phyloP scores from a whole-genome alignment of 1,140 invertebrate genomes.

The Drosophila saltans region DNA sequence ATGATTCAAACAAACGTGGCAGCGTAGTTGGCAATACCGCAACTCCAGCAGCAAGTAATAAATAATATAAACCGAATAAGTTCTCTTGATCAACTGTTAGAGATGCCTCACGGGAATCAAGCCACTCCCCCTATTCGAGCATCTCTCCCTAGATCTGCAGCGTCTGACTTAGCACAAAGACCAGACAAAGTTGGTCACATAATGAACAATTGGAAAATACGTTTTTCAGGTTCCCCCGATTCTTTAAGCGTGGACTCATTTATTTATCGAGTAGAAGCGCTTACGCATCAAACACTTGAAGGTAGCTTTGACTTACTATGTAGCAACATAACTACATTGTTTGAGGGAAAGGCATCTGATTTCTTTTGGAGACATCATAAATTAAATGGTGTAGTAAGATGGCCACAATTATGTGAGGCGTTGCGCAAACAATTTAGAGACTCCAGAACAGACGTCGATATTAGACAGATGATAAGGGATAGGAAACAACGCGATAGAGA shows the following conservation, averaged over 20 bases:
- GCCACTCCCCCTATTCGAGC: neutral
- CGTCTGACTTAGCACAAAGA: neutral
- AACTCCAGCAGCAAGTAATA: neutral
- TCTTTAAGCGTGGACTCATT: neutral
- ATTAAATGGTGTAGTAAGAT: no score
- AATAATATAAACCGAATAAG: neutral
- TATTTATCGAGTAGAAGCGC: neutral
- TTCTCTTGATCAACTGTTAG: neutral
- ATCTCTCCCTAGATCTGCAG: neutral
- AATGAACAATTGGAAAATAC: conserved; percentile 5
- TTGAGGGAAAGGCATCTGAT: no score
- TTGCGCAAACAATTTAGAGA: no score
- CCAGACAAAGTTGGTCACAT: neutral
- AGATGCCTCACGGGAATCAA: neutral
- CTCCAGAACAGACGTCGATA: no score
- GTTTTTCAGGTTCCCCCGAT: neutral
- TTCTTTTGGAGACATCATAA: no score
- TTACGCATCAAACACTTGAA: neutral
- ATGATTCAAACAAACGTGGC: neutral
- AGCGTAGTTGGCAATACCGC: neutral
- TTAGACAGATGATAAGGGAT: no score
- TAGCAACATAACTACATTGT: neutral
- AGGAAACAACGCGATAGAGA: no score
- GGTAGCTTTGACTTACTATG: neutral
- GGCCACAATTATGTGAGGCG: no score